These are phyloP conservation scores for Gambelia wislizenii DNA, from an alignment of 2,797 vertebrate genomes.

Conservation along the genomic window DNA sequence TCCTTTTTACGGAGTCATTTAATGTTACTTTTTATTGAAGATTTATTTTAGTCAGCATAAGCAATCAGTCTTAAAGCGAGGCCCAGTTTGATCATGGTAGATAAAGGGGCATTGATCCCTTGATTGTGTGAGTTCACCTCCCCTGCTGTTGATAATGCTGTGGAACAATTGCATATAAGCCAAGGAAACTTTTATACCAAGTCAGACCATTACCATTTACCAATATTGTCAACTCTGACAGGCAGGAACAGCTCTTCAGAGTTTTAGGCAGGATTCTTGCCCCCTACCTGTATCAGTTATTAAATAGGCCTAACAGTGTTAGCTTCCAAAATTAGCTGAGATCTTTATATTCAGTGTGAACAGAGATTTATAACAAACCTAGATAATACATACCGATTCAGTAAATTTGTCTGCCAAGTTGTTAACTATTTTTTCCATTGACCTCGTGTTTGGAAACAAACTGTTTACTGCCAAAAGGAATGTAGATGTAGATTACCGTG, in stretches of 20 bases:
- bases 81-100: constrained; percentile 30
- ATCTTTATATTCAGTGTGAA: too few relatives aligned
- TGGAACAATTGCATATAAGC: constrained; percentile 36
- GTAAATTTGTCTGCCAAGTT: neutral
- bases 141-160: constrained; percentile 57
- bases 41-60: constrained; percentile 61
- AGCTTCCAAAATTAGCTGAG: too few relatives aligned
- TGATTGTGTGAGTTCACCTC: constrained; percentile 58
- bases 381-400: neutral
- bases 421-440: constrained; percentile 16
- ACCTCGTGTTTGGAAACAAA: neutral
- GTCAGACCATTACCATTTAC: too few relatives aligned
- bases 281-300: too few relatives aligned
- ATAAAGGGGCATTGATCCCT: constrained; percentile 56
- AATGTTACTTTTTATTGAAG: constrained; percentile 54
- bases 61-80: constrained; percentile 48
- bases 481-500: neutral
- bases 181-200: too few relatives aligned
- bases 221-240: too few relatives aligned
- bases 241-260: too few relatives aligned
- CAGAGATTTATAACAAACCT: constrained; percentile 7
- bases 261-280: too few relatives aligned
- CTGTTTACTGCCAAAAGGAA: neutral
- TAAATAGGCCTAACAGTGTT: too few relatives aligned
- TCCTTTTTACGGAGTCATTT: constrained; percentile 56